Base-by-base conservation (phyloP, 1,140 invertebrate genomes). In the Scaptodrosophila lebanonensis region DNA sequence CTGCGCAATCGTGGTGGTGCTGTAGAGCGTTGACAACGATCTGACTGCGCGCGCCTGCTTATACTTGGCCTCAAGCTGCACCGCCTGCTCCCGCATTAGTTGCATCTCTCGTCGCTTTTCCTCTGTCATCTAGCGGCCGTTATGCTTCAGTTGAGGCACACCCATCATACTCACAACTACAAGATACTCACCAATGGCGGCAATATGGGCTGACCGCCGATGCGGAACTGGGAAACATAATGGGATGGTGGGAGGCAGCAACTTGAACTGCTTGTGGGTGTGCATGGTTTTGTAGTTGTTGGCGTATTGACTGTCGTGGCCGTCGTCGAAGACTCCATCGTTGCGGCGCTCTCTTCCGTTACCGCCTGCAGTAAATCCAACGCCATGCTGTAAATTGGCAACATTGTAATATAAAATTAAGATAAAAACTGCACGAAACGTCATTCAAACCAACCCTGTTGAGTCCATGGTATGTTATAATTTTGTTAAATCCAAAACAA, bases 151-250 rank as follows among this genome's bases (percentile, higher is more conserved):
- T 72, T 30, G 9, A 12, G 42, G 16, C 57, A 17, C 64, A 18
- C 62, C 61, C 52, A 1, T 11, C 16, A 16, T 11, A 22, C 5
- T 27, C 29, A 9, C 32, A n/a, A 8, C 8, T 12, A 33, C 5
- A 45, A 48, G 25, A 13, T 66, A 86, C 87, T 88, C 88, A 92
- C 91, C 76, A 92, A 33, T 13, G 91, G 91, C 38, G 91, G 90
- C 56, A 92, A 73, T 69, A 92, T 90, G 47, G 90, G 88, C 47
- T 87, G 77, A n/a, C 90, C 90, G 66, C 89, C 89, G 63, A 92
- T 87, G 88, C 89, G 90, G 35, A 91, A 91, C 68, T 89, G 89
- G 11, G 90, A 91, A 12, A 85, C 70, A 60, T 89, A 90, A n/a
- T n/a, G n/a, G n/a, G 47, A 63, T 49, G 18, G 30, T 22, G 8